Percentiles rank a stretch among this genome's conserved stretches.
Conservation (phyloP, 2,797 vertebrate species). For the Chaetophractus vellerosus region DNA sequence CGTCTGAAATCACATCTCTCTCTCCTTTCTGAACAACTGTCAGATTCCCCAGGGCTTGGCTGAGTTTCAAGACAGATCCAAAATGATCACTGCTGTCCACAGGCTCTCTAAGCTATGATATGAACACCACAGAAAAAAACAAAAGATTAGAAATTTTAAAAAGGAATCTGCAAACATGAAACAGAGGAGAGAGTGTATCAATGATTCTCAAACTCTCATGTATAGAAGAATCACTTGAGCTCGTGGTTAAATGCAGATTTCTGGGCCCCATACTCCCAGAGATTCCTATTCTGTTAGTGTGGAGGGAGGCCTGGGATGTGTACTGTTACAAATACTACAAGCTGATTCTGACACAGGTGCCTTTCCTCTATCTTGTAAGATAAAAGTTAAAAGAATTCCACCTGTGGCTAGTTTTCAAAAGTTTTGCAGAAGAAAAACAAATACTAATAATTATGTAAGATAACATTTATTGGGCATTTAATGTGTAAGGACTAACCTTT, state of each 20-base stretch:
- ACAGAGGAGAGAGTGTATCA: no score
- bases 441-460: rapidly evolving
- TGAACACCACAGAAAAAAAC: not conserved
- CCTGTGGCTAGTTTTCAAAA: not conserved
- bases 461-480: rapidly evolving
- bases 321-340: not conserved
- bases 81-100: conserved; percentile 92
- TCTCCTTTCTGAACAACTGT: conserved; percentile 97
- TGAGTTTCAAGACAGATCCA: conserved; percentile 94
- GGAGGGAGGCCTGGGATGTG: not conserved
- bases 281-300: rapidly evolving
- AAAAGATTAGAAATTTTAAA: rapidly evolving
- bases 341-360: not conserved
- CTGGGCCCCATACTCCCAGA: not conserved
- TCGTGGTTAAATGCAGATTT: not conserved
- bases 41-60: conserved; percentile 96
- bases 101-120: conserved; percentile 93
- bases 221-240: not conserved
- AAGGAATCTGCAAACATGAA: not conserved
- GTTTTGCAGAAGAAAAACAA: no score
- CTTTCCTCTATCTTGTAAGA: not conserved
- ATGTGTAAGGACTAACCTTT: rapidly evolving
- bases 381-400: not conserved
- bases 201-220: not conserved
- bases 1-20: conserved; percentile 96